Conservation (phyloP, 2,113 vertebrate genomes). For the Dipodomys spectabilis region DNA sequence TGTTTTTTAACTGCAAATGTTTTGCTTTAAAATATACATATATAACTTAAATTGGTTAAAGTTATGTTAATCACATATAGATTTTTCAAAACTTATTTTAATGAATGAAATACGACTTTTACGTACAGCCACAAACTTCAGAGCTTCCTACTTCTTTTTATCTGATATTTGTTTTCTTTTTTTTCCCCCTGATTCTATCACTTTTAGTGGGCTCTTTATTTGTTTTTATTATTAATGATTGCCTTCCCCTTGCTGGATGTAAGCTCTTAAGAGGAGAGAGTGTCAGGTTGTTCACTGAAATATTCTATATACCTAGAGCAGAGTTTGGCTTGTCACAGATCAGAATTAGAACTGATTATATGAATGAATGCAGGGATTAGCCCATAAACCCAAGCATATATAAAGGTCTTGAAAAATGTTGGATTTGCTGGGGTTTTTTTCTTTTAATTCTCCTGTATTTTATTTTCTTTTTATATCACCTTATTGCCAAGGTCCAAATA, state of each 20-base stretch:
- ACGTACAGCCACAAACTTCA: no score
- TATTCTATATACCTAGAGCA: background rate
- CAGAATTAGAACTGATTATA: background rate
- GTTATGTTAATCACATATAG: no score
- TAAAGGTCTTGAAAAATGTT: background rate
- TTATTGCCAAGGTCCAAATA: background rate
- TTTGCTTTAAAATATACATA: constrained; percentile 19
- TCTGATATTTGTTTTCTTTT: background rate
- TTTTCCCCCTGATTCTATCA: background rate
- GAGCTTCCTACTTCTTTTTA: background rate
- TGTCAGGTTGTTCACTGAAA: background rate
- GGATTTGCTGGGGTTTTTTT: background rate
- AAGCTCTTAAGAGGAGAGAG: background rate
- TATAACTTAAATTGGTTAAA: no score
- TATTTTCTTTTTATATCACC: background rate
- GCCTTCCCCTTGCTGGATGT: background rate
- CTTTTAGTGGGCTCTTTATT: background rate
- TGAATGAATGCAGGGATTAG: background rate
- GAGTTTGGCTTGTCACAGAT: background rate
- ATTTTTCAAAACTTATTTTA: background rate
- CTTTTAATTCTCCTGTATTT: background rate
- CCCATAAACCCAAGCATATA: background rate
- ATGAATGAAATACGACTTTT: background rate
- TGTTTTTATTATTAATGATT: background rate
- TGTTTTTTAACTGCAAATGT: constrained; percentile 16